These are phyloP conservation scores for Semnornis frantzii DNA, from an alignment of 2,113 vertebrate species.

Conservation along the genomic window DNA sequence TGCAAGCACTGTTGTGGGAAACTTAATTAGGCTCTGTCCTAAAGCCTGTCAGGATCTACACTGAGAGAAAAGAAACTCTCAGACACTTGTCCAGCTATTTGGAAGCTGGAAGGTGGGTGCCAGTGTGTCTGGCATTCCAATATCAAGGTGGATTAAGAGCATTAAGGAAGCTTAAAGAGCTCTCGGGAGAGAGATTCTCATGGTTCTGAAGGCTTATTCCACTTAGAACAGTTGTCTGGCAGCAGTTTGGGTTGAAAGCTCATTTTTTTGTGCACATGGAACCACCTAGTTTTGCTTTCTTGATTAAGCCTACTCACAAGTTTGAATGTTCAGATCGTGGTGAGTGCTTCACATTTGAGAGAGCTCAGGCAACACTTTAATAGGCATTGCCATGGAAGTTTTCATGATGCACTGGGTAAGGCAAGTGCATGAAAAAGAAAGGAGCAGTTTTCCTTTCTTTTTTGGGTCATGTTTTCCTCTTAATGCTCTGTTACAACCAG, in stretches of 20 bases:
- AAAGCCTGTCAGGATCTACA: background rate
- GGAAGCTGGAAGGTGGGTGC: constrained; percentile 50
- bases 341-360: background rate
- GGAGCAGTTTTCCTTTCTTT: background rate
- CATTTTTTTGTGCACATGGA: background rate
- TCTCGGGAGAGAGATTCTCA: constrained; percentile 43
- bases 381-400: too few species aligned
- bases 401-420: background rate
- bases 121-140: constrained; percentile 56
- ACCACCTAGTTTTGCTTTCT: background rate
- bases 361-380: background rate
- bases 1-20: background rate
- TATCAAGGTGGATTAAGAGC: constrained; percentile 70
- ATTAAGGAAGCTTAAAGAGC: constrained; percentile 64
- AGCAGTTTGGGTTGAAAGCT: constrained; percentile 28
- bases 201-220: constrained; percentile 36
- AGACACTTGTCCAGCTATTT: constrained; percentile 22
- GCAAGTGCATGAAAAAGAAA: background rate
- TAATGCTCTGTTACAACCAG: background rate
- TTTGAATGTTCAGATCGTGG: background rate
- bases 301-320: background rate
- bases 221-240: constrained; percentile 26
- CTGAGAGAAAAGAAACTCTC: background rate
- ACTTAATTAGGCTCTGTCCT: background rate
- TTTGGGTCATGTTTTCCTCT: background rate